phyloP scores from a whole-genome alignment of 2,797 vertebrate genomes.

The Megaceryle alcyon region DNA sequence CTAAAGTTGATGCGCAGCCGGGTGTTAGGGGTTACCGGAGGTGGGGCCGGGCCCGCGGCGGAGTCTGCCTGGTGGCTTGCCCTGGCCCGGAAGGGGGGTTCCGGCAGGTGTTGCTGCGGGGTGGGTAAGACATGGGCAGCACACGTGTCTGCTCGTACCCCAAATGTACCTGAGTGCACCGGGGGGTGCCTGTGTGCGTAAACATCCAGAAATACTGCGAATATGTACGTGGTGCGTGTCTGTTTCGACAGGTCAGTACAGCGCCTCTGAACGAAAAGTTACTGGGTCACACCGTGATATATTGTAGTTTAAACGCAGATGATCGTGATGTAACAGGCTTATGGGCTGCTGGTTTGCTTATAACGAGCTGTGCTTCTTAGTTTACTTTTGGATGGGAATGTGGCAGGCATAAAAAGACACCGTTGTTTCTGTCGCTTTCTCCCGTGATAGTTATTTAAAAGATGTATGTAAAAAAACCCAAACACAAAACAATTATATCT shows the following conservation, averaged over 20 bases:
- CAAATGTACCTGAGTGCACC: too few species aligned
- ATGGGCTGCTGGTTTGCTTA: not conserved
- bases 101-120: not conserved
- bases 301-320: not conserved
- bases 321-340: not conserved
- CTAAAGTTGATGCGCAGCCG: not conserved
- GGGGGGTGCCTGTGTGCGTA: not conserved
- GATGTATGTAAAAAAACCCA: not conserved
- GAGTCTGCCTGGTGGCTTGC: not conserved
- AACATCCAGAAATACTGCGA: accelerated
- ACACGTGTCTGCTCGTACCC: too few species aligned
- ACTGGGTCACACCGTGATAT: not conserved
- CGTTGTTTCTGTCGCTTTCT: not conserved
- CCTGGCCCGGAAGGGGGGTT: not conserved
- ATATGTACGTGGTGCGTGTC: not conserved
- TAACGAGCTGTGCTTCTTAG: not conserved
- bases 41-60: not conserved
- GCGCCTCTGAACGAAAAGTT: not conserved
- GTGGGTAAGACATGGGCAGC: not conserved
- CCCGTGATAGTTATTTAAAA: not conserved
- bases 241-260: not conserved
- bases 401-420: not conserved
- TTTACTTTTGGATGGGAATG: not conserved
- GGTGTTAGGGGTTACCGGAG: not conserved
- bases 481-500: not conserved